phyloP scores from a whole-genome alignment of 1,140 invertebrate genomes.

The Hyphantria cunea region DNA sequence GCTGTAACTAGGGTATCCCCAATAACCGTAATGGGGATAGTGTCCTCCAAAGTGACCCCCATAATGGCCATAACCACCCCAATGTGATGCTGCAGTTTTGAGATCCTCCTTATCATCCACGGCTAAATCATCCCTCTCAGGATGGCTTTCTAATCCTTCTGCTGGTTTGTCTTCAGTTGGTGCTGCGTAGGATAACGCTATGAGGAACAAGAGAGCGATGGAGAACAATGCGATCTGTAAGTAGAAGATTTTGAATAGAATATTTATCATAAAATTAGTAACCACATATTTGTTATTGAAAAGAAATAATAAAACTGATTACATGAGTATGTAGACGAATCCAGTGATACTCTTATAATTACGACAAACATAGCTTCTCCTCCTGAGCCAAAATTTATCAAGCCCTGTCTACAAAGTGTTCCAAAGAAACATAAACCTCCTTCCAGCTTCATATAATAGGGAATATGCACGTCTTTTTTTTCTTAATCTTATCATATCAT shows the following conservation, averaged over 20 bases:
- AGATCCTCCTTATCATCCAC: constrained; percentile 62
- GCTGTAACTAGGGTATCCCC: constrained; percentile 57
- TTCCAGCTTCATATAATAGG: too few relatives aligned
- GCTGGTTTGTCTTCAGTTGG: constrained; percentile 52
- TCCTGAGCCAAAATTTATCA: too few relatives aligned
- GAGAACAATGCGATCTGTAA: constrained; percentile 48
- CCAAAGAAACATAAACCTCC: too few relatives aligned
- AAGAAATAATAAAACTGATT: too few relatives aligned
- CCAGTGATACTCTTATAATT: too few relatives aligned
- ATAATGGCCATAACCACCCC: constrained; percentile 56
- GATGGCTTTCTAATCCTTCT: constrained; percentile 21
- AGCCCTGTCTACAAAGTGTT: too few relatives aligned
- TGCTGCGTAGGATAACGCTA: constrained; percentile 44
- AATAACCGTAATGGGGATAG: constrained; percentile 53
- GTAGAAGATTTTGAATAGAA: background rate
- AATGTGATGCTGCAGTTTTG: constrained; percentile 68
- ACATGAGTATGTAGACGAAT: too few relatives aligned
- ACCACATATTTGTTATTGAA: too few relatives aligned
- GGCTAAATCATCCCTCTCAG: constrained; percentile 38
- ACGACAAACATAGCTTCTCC: too few relatives aligned
- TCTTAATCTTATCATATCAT: too few relatives aligned
- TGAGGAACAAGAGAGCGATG: constrained; percentile 38
- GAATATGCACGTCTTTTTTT: too few relatives aligned
- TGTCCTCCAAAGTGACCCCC: constrained; percentile 52
- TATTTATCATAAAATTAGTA: too few relatives aligned